These are phyloP conservation scores for Micrastur ruficollis DNA, from an alignment of 2,797 vertebrate genomes.

Conservation along the genomic window DNA sequence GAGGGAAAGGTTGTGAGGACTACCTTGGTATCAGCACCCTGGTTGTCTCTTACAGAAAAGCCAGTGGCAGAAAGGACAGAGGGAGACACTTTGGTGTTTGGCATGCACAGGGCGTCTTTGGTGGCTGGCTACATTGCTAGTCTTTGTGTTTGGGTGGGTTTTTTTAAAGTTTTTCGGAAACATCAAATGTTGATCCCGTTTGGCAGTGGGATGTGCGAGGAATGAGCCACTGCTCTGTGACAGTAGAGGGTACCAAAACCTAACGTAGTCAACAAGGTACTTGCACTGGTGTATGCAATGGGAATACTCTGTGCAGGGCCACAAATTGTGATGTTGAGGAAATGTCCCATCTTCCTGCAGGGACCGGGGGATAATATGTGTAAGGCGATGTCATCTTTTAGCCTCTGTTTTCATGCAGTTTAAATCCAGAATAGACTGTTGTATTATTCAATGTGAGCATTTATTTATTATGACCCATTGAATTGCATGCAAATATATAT, in stretches of 20 bases:
- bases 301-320: not conserved
- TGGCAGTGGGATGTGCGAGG: not conserved
- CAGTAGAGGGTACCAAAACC: not conserved
- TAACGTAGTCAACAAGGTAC: not conserved
- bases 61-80: not conserved
- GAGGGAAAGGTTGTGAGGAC: not conserved
- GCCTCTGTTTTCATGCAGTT: not conserved
- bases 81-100: not conserved
- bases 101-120: not conserved
- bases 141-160: too few species aligned
- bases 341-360: not conserved
- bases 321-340: not conserved
- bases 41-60: not conserved
- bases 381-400: not conserved
- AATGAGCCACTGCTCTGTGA: not conserved
- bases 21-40: not conserved
- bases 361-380: not conserved
- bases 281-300: too few species aligned
- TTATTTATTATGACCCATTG: not conserved
- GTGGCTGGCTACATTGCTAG: not conserved
- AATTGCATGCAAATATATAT: not conserved
- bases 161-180: not conserved
- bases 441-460: not conserved
- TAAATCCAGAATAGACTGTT: not conserved
- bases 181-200: not conserved